Evolutionary conservation across 2,113 vertebrate species (phyloP).

Genomic region (Jaculus jaculus): DNA sequence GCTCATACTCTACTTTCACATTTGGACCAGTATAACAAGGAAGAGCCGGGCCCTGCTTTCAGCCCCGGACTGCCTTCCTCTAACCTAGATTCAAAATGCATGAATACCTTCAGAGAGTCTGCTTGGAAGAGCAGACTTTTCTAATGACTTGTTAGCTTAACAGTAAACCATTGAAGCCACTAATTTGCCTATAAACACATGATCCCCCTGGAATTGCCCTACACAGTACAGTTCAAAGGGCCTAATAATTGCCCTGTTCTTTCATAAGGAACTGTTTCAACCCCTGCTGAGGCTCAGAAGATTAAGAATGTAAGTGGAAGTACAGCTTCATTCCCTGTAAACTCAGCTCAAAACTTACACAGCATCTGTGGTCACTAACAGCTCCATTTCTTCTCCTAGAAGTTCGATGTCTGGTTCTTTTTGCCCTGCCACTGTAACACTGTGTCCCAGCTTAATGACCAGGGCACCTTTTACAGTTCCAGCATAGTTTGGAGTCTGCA

Average conservation of each 20-base stretch:
- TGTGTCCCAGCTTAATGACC: background rate
- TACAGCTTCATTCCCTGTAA: constrained; percentile 58
- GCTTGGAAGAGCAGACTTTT: constrained; percentile 56
- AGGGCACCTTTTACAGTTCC: background rate
- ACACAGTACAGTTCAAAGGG: constrained; percentile 76
- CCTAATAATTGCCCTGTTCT: constrained; percentile 77
- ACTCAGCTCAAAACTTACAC: constrained; percentile 53
- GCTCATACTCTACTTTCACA: background rate
- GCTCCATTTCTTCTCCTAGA: constrained; percentile 1
- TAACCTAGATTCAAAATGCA: constrained; percentile 47
- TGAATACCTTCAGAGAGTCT: constrained; percentile 53
- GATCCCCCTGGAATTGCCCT: constrained; percentile 69
- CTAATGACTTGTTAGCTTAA: constrained; percentile 76
- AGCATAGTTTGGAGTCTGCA: background rate
- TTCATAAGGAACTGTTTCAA: constrained; percentile 77
- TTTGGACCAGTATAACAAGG: background rate
- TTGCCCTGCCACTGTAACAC: background rate
- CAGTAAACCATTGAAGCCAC: constrained; percentile 66
- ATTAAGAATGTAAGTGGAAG: constrained; percentile 71
- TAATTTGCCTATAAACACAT: constrained; percentile 78
- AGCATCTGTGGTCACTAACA: constrained; percentile 50
- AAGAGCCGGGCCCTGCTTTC: background rate
- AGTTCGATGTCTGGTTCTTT: background rate
- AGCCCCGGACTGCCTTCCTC: background rate
- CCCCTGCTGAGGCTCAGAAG: constrained; percentile 81